Conservation (phyloP, 2,113 vertebrate genomes). For the Ptilonorhynchus violaceus region DNA sequence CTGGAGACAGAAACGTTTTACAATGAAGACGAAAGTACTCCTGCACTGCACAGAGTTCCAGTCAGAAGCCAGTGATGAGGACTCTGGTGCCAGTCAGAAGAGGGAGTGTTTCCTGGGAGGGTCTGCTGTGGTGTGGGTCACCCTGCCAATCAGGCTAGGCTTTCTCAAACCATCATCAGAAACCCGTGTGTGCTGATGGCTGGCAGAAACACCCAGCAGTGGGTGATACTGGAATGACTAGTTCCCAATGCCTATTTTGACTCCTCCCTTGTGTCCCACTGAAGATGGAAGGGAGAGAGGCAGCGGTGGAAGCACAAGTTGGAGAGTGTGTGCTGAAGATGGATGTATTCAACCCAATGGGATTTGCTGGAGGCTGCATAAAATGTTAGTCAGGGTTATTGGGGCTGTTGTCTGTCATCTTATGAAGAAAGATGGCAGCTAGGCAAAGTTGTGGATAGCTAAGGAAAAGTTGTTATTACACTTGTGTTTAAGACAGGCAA, state of each 20-base stretch:
- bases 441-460: background rate
- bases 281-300: background rate
- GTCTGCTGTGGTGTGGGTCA: background rate
- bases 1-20: background rate
- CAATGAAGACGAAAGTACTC: background rate
- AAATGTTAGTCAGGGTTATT: background rate
- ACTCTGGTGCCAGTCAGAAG: background rate
- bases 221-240: background rate
- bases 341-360: background rate
- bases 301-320: background rate
- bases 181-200: background rate
- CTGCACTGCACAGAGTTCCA: background rate
- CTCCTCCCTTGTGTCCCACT: background rate
- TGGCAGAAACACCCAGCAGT: background rate
- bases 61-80: background rate
- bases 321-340: background rate
- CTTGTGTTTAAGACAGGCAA: background rate
- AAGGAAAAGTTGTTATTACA: background rate
- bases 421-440: background rate
- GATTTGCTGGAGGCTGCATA: background rate
- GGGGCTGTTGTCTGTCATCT: background rate
- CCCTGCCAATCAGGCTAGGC: too few relatives aligned
- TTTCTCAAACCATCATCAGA: background rate
- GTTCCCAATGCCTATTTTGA: background rate
- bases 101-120: fast-evolving